Percentiles rank a stretch among this genome's conserved stretches.
These are phyloP conservation scores for Porites lobata DNA, from an alignment of 92 coral and sea anemone species.

Conservation along the genomic window DNA sequence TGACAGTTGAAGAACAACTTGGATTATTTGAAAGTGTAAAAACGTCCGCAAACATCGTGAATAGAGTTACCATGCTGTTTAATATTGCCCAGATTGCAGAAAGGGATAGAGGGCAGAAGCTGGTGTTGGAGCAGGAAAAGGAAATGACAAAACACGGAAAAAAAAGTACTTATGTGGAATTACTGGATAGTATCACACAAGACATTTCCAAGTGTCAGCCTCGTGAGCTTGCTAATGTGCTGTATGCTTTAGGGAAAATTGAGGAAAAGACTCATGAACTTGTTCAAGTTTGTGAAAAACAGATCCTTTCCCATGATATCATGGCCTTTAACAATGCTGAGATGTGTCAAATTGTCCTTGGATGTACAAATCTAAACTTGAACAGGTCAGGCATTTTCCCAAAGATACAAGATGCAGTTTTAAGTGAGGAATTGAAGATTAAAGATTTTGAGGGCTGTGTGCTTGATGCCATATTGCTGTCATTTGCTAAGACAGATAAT, in stretches of 20 bases:
- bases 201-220: slow-evolving; percentile 12
- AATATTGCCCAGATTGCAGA: slow-evolving; percentile 27
- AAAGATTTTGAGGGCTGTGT: background rate
- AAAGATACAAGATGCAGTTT: slow-evolving; percentile 31
- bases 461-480: slow-evolving; percentile 8
- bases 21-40: slow-evolving; percentile 2
- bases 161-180: slow-evolving; percentile 2
- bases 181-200: slow-evolving; percentile 12
- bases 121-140: slow-evolving; percentile 9
- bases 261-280: slow-evolving; percentile 17
- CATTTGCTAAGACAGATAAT: slow-evolving; percentile 21
- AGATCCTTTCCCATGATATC: slow-evolving; percentile 17
- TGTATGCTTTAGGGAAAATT: slow-evolving; percentile 33
- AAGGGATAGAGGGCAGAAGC: slow-evolving; percentile 14
- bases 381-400: background rate
- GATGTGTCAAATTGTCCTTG: slow-evolving; percentile 32
- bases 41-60: background rate
- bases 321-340: background rate
- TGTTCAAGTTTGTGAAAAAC: slow-evolving; percentile 12
- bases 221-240: slow-evolving; percentile 10
- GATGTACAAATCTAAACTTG: slow-evolving; percentile 27
- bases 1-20: slow-evolving; percentile 14
- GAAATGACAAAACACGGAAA: background rate
- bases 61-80: slow-evolving; percentile 12
- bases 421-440: slow-evolving; percentile 5